Conservation (phyloP, 1,140 invertebrate genomes). For the Brachionus rotundiformis region DNA sequence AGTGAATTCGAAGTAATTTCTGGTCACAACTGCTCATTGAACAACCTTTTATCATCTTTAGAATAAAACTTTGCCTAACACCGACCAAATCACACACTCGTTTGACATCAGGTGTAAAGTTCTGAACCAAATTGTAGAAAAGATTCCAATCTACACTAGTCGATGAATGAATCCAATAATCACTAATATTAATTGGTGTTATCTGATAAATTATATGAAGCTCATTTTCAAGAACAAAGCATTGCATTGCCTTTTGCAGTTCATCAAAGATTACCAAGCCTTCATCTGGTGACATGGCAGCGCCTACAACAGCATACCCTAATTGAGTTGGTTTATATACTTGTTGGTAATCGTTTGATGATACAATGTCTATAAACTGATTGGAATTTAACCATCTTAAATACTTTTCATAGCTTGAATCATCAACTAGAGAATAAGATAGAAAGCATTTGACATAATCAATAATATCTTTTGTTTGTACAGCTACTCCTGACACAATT, state of each 20-base stretch:
- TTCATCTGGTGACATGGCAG: constrained; percentile 87
- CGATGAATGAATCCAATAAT: constrained; percentile 48
- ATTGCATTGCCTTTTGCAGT: constrained; percentile 81
- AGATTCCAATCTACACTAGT: constrained; percentile 49
- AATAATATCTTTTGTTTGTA: constrained; percentile 72
- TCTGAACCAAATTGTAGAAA: constrained; percentile 42
- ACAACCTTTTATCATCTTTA: constrained; percentile 74
- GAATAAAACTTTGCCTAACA: constrained; percentile 82
- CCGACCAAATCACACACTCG: constrained; percentile 87
- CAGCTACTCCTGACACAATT: constrained; percentile 81
- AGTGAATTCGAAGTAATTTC: constrained; percentile 19
- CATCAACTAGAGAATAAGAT: background rate
- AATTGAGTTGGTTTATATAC: constrained; percentile 72
- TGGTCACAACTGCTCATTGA: constrained; percentile 63
- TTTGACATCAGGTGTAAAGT: constrained; percentile 74
- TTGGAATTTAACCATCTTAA: constrained; percentile 55
- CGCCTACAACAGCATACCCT: constrained; percentile 85
- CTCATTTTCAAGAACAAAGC: constrained; percentile 88
- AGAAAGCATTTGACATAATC: constrained; percentile 69
- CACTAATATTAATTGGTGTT: constrained; percentile 48
- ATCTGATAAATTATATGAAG: constrained; percentile 91
- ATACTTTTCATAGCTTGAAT: constrained; percentile 53
- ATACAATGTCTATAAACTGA: constrained; percentile 55
- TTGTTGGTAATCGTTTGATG: background rate
- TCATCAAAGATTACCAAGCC: constrained; percentile 83